Base-by-base conservation (phyloP, 2,888 invertebrate species). In the Gastrophysa polygoni region DNA sequence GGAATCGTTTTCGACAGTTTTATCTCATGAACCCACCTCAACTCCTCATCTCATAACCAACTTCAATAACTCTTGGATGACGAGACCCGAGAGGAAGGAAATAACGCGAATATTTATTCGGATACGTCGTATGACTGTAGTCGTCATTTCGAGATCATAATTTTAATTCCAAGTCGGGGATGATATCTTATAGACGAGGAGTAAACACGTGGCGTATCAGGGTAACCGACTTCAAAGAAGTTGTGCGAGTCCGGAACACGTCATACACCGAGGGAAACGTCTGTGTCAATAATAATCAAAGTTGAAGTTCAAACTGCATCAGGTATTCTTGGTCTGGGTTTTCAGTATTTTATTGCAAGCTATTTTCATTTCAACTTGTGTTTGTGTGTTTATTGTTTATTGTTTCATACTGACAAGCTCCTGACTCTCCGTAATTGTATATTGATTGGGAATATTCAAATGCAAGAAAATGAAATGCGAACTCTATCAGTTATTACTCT, bases 211-310 rank as follows among this genome's bases (percentile, higher is more conserved):
- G 70, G 63, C 65, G 67, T 66, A 70, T 71, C 70, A 67, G 68
- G 66, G 68, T 71, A 69, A 70, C 72, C 63, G 66, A 74, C 76
- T 68, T 77, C 77, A 77, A 77, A 77, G 78, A 72, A 47, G 65
- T 66, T 62, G 68, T 74, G 67, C 69, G 73, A 72, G 73, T 74
- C 76, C 70, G 73, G 73, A 77, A 75, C 75, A 76, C 70, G 74
- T 72, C 78, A 76, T 76, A 74, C 72, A 14, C 6, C 68, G 68
- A 73, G 69, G 72, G 76, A 71, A 77, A 73, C 73, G 72, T 75
- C 75, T 77, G 72, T 75, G 78, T 78, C 75, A 79, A 79, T 77
- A 79, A 80, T 77, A 79, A 78, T 78, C 78, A 77, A 71, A 77
- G 75, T 74, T 73, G 72, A 73, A 75, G 78, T 77, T 79, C 77